Percentiles rank a stretch among this genome's conserved stretches.
Conservation (phyloP, 1,140 invertebrate species). For the Saccostrea echinata region DNA sequence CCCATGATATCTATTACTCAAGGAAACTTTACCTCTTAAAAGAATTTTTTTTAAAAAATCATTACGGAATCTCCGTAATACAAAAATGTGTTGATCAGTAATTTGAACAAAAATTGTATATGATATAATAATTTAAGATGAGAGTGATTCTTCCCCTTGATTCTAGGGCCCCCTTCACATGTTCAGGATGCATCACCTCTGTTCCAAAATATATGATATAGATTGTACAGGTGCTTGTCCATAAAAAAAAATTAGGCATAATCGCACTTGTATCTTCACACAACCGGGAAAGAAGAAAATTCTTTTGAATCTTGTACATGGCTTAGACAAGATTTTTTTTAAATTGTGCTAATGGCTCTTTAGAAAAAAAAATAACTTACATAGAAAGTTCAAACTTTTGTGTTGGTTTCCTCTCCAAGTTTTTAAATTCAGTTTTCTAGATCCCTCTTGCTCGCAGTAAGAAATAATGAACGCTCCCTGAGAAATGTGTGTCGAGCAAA, state of each 20-base stretch:
- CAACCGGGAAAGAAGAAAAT: background rate
- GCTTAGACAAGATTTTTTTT: background rate
- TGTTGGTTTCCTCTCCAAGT: background rate
- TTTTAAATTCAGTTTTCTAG: background rate
- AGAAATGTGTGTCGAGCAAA: slow-evolving; percentile 15
- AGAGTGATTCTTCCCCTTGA: too few species aligned
- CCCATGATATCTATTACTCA: too few species aligned
- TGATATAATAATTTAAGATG: too few species aligned
- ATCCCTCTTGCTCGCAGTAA: slow-evolving; percentile 33
- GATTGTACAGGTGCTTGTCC: background rate
- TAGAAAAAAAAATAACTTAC: background rate
- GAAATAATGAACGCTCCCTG: slow-evolving; percentile 38
- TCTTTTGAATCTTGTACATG: background rate
- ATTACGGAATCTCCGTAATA: too few species aligned
- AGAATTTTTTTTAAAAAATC: too few species aligned
- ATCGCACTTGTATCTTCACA: slow-evolving; percentile 24
- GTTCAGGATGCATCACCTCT: too few species aligned
- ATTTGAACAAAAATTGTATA: too few species aligned
- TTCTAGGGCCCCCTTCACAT: too few species aligned
- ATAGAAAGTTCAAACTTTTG: background rate
- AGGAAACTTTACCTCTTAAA: too few species aligned
- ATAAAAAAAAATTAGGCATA: background rate
- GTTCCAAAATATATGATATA: background rate
- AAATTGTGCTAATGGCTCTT: background rate
- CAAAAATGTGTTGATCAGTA: too few species aligned